A percentile compares a stretch with the other conserved stretches of the same genome.
phyloP scores from a whole-genome alignment of 2,113 vertebrate genomes.

The Myotis brandtii region DNA sequence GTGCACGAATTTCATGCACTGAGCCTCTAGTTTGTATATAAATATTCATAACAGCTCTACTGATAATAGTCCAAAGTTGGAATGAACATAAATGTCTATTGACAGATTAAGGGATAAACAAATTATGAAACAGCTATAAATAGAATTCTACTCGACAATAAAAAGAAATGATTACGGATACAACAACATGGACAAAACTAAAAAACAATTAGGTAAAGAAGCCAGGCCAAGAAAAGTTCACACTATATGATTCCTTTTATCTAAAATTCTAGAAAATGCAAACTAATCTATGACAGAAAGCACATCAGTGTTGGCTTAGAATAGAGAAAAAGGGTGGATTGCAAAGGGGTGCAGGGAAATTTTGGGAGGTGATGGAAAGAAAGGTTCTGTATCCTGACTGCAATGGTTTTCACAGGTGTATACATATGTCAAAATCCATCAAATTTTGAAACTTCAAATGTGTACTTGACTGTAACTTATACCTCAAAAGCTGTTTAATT shows the following conservation, averaged over 20 bases:
- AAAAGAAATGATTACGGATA: background rate
- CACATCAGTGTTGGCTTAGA: background rate
- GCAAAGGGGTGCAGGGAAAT: background rate
- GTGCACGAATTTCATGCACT: too few species aligned
- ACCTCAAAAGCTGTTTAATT: background rate
- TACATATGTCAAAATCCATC: background rate
- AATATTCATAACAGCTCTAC: background rate
- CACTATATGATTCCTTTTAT: background rate
- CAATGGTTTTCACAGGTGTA: background rate
- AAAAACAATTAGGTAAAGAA: background rate
- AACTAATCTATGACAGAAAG: background rate
- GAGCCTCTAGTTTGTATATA: background rate
- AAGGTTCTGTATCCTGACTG: background rate
- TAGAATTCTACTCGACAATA: background rate
- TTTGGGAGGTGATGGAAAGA: background rate
- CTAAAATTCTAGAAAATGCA: background rate
- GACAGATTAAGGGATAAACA: background rate
- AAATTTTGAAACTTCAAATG: background rate
- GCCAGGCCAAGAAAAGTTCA: background rate
- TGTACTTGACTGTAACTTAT: background rate
- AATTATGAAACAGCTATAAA: background rate
- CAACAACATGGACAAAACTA: background rate
- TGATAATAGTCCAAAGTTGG: background rate
- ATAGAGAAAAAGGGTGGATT: background rate
- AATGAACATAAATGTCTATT: background rate